A percentile compares a stretch with the other conserved stretches of the same genome.
These are phyloP conservation scores for Pithecia hirsuta DNA, from an alignment of 2,797 vertebrate species.

Conservation along the genomic window DNA sequence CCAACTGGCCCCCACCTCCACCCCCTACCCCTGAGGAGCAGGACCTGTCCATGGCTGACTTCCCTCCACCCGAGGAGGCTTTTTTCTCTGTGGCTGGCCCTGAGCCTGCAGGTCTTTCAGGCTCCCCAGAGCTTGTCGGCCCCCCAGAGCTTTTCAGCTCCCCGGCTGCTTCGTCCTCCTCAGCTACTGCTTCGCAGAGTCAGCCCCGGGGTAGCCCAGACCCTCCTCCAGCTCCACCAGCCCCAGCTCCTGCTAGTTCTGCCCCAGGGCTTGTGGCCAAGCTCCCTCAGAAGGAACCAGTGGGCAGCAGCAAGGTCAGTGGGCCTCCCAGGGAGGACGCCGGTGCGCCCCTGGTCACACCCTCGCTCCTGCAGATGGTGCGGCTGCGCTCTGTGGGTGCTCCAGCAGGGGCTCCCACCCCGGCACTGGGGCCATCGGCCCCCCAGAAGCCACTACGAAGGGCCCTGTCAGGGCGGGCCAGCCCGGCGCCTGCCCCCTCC, in stretches of 20 bases:
- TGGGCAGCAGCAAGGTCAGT: slow-evolving; percentile 85
- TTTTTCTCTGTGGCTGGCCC: slow-evolving; percentile 85
- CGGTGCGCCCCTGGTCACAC: slow-evolving; percentile 93
- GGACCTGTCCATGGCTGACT: slow-evolving; percentile 88
- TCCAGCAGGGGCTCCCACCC: slow-evolving; percentile 66
- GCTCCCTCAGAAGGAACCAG: slow-evolving; percentile 85
- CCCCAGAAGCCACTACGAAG: slow-evolving; percentile 89
- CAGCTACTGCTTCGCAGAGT: background rate
- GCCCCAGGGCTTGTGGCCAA: slow-evolving; percentile 42
- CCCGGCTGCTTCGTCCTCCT: background rate
- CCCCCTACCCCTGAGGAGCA: slow-evolving; percentile 89
- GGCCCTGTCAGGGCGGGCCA: slow-evolving; percentile 86
- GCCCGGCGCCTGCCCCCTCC: slow-evolving; percentile 82
- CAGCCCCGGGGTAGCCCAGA: slow-evolving; percentile 20
- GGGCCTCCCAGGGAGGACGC: slow-evolving; percentile 91
- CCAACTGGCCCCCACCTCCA: slow-evolving; percentile 93
- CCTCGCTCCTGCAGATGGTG: slow-evolving; percentile 97
- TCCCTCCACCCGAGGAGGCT: slow-evolving; percentile 92
- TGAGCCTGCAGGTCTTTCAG: background rate
- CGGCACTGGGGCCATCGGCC: background rate
- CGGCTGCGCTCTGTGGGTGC: slow-evolving; percentile 91
- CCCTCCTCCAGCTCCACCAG: slow-evolving; percentile 30
- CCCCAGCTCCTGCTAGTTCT: slow-evolving; percentile 62
- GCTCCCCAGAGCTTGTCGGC: background rate
- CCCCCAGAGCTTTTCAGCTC: background rate